Evolutionary conservation across 2,113 vertebrate genomes (phyloP).

Genomic region (Probosciger aterrimus): DNA sequence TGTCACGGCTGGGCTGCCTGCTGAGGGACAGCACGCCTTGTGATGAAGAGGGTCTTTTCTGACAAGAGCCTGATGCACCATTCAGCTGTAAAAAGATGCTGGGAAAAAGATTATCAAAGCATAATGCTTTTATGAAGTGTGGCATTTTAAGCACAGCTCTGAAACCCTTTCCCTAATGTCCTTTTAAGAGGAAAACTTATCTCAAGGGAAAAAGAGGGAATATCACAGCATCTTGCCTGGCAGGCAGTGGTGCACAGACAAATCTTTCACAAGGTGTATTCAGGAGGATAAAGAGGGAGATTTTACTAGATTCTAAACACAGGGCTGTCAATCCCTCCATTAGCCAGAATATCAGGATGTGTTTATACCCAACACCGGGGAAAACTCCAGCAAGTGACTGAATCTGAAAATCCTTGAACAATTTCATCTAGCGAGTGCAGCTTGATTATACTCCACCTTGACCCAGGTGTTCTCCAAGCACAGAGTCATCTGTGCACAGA

Average conservation of each 20-base stretch:
- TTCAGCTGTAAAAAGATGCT: neutral
- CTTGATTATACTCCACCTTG: neutral
- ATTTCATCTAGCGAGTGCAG: fast-evolving
- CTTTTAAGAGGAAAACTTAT: neutral
- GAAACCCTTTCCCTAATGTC: neutral
- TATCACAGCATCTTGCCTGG: neutral
- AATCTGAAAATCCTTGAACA: neutral
- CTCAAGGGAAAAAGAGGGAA: neutral
- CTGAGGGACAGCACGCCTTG: neutral
- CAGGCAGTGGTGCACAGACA: neutral
- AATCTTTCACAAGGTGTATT: neutral
- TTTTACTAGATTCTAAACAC: neutral
- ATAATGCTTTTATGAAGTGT: neutral
- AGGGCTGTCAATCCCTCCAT: neutral
- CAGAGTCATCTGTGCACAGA: neutral
- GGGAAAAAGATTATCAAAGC: neutral
- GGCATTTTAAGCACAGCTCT: neutral
- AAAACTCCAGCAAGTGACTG: neutral
- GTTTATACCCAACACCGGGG: neutral
- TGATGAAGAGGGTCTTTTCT: neutral
- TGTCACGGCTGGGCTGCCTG: constrained; percentile 9
- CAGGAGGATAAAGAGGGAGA: neutral
- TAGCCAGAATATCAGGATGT: neutral
- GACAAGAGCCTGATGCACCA: neutral
- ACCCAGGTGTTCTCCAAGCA: neutral